Evolutionary conservation across 2,797 vertebrate species (phyloP), one percentile per base, ranked within the genome.

Genomic region (Cyprinodon diabolis): DNA sequence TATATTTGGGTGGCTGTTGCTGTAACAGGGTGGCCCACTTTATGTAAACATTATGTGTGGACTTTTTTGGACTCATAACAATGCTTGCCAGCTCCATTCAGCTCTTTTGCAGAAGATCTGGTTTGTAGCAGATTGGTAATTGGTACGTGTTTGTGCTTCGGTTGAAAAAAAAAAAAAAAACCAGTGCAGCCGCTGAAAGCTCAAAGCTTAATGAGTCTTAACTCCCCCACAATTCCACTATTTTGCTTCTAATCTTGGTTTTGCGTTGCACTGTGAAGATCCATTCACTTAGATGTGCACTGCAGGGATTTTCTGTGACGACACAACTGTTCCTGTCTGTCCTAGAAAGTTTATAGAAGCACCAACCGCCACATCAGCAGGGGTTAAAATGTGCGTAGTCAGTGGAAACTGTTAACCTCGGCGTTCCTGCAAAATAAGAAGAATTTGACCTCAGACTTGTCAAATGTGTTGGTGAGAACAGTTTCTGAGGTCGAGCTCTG

Each of bases 361-460:
- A 13, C 6, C 25, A 6, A 6, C 60, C 12, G 11, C 54, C 43
- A 13, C 68, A 69, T 72, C 68, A 76, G 63, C 55, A 45, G 65
- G 47, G 70, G 55, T 77, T 40, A 72, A 75, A 79, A 79, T 68
- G 25, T 66, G 74, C 69, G 43, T 4, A 54, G 37, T 80, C 51
- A 74, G 58, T 11, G 25, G 55, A 75, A 72, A 74, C 49, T 71
- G 40, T 17, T 55, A n/a, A 21, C 47, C n/a, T 62, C 51, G 72
- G 66, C 49, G 49, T n/a, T 69, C 23, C 45, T 69, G 13, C 13
- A 52, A 30, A 37, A 51, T 63, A 5, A 3, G 10, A 40, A 23
- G 19, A 1, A 57, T 57, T 68, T 58, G 60, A 47, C 40, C 43
- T n/a, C 19, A 66, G n/a, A 25, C 6, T 15, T 51, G 6, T 13